Conservation (phyloP, 1,140 invertebrate species). For the Thaumatotibia leucotreta region DNA sequence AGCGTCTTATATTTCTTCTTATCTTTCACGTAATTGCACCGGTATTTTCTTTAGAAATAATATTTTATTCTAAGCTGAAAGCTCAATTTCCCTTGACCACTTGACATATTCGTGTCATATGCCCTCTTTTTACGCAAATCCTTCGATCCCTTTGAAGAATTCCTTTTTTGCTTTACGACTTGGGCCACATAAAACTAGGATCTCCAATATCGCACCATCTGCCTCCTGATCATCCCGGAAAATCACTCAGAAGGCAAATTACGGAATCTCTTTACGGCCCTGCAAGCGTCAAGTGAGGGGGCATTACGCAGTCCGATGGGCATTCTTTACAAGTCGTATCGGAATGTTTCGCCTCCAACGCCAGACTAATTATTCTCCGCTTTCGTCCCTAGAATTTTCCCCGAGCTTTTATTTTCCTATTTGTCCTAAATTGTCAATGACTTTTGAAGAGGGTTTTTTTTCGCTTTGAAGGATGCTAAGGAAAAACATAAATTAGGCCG, state of each 20-base stretch:
- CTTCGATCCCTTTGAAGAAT: slow-evolving; percentile 29
- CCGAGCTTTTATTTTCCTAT: slow-evolving; percentile 40
- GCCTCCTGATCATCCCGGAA: slow-evolving; percentile 46
- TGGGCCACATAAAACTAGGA: slow-evolving; percentile 55
- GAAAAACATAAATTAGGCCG: slow-evolving; percentile 49
- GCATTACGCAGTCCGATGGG: slow-evolving; percentile 29
- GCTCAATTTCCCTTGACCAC: background rate
- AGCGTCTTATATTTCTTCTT: background rate
- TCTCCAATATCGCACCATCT: slow-evolving; percentile 64
- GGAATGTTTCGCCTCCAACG: slow-evolving; percentile 27
- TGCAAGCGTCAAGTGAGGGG: slow-evolving; percentile 35
- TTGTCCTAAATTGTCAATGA: slow-evolving; percentile 58
- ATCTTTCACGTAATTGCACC: background rate
- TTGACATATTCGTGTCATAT: slow-evolving; percentile 5
- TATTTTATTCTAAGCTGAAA: background rate
- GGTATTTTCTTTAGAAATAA: background rate
- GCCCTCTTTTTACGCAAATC: slow-evolving; percentile 4
- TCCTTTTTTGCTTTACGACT: slow-evolving; percentile 44
- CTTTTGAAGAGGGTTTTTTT: slow-evolving; percentile 39
- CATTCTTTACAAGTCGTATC: slow-evolving; percentile 46
- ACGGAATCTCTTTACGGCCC: slow-evolving; percentile 39
- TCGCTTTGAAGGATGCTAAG: slow-evolving; percentile 38
- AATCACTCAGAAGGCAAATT: slow-evolving; percentile 63
- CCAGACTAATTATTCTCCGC: slow-evolving; percentile 49
- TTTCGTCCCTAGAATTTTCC: slow-evolving; percentile 30